phyloP scores from a whole-genome alignment of 2,888 invertebrate species.

The Sphinx pinastri region DNA sequence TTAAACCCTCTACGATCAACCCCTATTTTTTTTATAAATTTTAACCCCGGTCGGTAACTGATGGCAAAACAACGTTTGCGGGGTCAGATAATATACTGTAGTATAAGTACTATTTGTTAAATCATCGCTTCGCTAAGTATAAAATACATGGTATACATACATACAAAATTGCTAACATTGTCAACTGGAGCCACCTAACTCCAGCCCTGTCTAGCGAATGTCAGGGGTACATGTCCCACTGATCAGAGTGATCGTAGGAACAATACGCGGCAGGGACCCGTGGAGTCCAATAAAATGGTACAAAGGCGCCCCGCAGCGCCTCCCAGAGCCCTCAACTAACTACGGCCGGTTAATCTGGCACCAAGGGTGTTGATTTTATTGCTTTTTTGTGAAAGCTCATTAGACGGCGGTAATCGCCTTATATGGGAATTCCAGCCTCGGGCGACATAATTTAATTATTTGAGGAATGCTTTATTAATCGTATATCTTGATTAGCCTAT shows the following conservation, averaged over 20 bases:
- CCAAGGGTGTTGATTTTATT: conserved; percentile 66
- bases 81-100: no score
- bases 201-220: neutral
- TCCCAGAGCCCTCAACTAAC: conserved; percentile 20
- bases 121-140: no score
- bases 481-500: neutral
- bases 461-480: neutral
- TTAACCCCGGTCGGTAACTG: no score
- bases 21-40: no score
- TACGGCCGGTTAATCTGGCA: conserved; percentile 60
- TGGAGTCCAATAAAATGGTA: conserved; percentile 45
- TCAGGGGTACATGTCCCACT: conserved; percentile 37
- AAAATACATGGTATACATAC: no score
- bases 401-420: conserved; percentile 42
- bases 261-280: conserved; percentile 55
- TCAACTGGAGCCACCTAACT: neutral
- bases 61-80: no score
- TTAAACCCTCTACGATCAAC: no score
- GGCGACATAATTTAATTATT: conserved; percentile 25
- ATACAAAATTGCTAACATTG: conserved; percentile 35
- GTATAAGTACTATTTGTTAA: no score
- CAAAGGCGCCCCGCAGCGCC: conserved; percentile 38
- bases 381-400: conserved; percentile 53
- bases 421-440: conserved; percentile 26
- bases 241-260: conserved; percentile 44